Conservation (phyloP, 2,113 vertebrate genomes). For the Protobothrops flavoviridis region DNA sequence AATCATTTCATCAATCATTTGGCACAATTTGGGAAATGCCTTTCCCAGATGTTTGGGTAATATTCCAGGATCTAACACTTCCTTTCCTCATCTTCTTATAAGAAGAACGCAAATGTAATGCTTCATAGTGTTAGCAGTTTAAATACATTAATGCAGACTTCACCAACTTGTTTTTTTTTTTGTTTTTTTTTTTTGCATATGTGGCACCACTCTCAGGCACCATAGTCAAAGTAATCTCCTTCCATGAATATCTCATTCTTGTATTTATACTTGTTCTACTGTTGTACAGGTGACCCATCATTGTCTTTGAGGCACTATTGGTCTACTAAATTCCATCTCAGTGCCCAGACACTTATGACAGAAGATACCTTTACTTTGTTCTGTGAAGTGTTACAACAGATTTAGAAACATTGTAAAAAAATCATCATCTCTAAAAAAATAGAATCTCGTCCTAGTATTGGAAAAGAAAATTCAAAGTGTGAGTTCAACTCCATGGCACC, state of each 20-base stretch:
- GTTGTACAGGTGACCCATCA: not conserved
- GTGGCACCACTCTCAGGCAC: not conserved
- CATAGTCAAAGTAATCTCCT: not conserved
- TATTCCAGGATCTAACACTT: not conserved
- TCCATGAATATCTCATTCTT: not conserved
- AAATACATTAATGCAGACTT: not conserved
- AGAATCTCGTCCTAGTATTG: slow-evolving; percentile 11
- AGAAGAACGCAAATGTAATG: not conserved
- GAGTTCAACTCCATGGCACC: slow-evolving; percentile 52
- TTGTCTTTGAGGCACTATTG: not conserved
- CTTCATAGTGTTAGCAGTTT: not conserved
- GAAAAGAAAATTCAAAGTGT: slow-evolving; percentile 42
- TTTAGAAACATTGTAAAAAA: not conserved
- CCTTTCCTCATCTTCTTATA: not conserved
- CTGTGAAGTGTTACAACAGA: slow-evolving; percentile 20
- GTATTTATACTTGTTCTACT: not conserved
- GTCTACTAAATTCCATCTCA: not conserved
- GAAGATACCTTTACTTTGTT: not conserved
- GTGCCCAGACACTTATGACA: not conserved
- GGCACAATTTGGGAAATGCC: not conserved
- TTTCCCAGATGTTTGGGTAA: not conserved
- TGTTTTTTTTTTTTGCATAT: not conserved
- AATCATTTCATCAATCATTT: slow-evolving; percentile 15
- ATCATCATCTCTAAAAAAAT: not conserved
- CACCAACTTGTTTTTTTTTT: not conserved